Percentiles rank a stretch among this genome's conserved stretches.
Evolutionary conservation across 64 coral and sea anemone species (phyloP).

Genomic region (Dendrophyllia cribrosa): DNA sequence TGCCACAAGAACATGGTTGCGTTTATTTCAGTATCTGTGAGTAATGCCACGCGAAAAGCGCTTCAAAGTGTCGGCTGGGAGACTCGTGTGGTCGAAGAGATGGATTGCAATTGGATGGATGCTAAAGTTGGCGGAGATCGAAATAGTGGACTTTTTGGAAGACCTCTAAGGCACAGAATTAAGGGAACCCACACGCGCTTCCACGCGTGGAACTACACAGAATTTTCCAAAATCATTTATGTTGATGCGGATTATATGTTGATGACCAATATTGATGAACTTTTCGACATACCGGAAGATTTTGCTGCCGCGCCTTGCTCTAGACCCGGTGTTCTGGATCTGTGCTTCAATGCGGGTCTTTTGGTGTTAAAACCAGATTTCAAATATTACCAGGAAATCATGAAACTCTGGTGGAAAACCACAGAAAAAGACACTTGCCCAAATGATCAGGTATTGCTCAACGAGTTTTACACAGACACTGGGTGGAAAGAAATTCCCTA

Average conservation of each 20-base stretch:
- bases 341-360: conserved; percentile 92
- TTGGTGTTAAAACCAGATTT: conserved; percentile 76
- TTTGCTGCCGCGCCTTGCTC: conserved; percentile 81
- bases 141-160: not conserved
- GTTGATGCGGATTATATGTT: conserved; percentile 73
- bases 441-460: conserved; percentile 78
- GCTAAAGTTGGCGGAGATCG: conserved; percentile 57
- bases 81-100: conserved; percentile 68
- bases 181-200: conserved; percentile 88
- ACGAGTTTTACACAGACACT: conserved; percentile 56
- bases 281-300: conserved; percentile 70
- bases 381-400: conserved; percentile 62
- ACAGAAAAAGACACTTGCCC: conserved; percentile 73
- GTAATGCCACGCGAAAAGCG: not conserved
- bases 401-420: conserved; percentile 67
- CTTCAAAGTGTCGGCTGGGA: conserved; percentile 67
- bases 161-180: not conserved
- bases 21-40: conserved; percentile 50
- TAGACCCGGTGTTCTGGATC: conserved; percentile 84
- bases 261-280: conserved; percentile 87
- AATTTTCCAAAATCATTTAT: conserved; percentile 87
- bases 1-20: conserved; percentile 77
- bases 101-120: conserved; percentile 96
- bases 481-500: conserved; percentile 74
- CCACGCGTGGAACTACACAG: conserved; percentile 85